A percentile compares a stretch with the other conserved stretches of the same genome.
phyloP scores from a whole-genome alignment of 2,797 vertebrate genomes.

The Chelon auratus region DNA sequence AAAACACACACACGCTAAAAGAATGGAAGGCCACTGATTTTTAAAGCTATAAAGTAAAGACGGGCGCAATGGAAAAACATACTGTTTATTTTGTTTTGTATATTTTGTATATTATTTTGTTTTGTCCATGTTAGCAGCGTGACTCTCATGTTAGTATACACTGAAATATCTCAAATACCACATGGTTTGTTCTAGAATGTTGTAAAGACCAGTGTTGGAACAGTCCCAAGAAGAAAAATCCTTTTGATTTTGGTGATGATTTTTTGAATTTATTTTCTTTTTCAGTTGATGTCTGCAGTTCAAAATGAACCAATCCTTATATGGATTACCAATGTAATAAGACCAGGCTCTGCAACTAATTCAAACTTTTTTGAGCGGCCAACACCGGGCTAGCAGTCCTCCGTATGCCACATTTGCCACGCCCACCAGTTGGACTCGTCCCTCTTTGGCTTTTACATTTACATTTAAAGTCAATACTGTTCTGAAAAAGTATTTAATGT shows the following conservation, averaged over 20 bases:
- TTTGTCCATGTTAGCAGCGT: neutral
- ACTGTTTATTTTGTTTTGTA: neutral
- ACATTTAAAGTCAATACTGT: too few species aligned
- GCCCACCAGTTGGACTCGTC: too few species aligned
- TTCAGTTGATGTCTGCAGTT: neutral
- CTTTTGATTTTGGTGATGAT: neutral
- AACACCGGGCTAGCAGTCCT: too few species aligned
- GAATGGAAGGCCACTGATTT: neutral
- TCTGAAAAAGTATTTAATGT: too few species aligned
- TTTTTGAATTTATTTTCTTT: neutral
- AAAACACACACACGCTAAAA: conserved; percentile 5
- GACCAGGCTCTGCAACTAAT: neutral
- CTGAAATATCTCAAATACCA: neutral
- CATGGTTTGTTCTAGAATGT: neutral
- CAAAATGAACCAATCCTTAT: neutral
- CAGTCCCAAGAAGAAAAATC: neutral
- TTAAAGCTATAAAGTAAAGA: neutral
- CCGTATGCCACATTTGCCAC: too few species aligned
- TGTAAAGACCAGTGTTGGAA: neutral
- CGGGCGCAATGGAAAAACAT: too few species aligned
- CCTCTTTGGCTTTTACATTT: too few species aligned
- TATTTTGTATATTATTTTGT: neutral
- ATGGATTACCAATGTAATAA: neutral
- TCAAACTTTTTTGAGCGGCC: neutral
- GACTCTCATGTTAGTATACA: neutral